These are phyloP conservation scores for Phalangium opilio DNA, from an alignment of 2,888 invertebrate genomes.

Conservation along the genomic window DNA sequence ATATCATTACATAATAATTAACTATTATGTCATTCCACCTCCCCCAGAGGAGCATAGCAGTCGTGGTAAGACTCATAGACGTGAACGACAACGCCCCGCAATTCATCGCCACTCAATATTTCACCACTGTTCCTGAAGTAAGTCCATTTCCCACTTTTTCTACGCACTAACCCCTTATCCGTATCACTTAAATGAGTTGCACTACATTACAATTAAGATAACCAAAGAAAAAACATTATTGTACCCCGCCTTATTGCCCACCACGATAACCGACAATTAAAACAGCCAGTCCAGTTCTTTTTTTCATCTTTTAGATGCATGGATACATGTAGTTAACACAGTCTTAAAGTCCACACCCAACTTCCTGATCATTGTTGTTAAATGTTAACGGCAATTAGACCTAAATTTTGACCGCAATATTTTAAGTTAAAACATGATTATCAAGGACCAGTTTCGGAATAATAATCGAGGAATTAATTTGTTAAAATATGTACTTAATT, in stretches of 20 bases:
- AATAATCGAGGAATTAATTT: no score
- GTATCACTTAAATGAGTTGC: neutral
- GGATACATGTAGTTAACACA: no score
- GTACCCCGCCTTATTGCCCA: neutral
- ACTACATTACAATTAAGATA: neutral
- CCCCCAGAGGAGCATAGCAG: slow-evolving; percentile 67
- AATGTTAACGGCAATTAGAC: no score
- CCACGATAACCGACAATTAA: no score
- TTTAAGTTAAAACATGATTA: no score
- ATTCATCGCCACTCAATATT: slow-evolving; percentile 68
- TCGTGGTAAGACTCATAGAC: slow-evolving; percentile 76
- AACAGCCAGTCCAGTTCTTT: no score
- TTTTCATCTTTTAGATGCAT: no score
- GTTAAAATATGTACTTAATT: no score
- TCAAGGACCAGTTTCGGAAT: no score
- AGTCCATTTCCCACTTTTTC: slow-evolving; percentile 23
- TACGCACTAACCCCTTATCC: neutral
- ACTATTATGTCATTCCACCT: neutral
- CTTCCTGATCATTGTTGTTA: no score
- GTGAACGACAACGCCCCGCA: slow-evolving; percentile 77
- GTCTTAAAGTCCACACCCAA: no score
- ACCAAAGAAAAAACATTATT: neutral
- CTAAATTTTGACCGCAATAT: no score
- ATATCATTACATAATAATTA: neutral
- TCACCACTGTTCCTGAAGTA: slow-evolving; percentile 72